phyloP scores from a whole-genome alignment of 1,140 invertebrate genomes.

The Macrocentrus cingulum region DNA sequence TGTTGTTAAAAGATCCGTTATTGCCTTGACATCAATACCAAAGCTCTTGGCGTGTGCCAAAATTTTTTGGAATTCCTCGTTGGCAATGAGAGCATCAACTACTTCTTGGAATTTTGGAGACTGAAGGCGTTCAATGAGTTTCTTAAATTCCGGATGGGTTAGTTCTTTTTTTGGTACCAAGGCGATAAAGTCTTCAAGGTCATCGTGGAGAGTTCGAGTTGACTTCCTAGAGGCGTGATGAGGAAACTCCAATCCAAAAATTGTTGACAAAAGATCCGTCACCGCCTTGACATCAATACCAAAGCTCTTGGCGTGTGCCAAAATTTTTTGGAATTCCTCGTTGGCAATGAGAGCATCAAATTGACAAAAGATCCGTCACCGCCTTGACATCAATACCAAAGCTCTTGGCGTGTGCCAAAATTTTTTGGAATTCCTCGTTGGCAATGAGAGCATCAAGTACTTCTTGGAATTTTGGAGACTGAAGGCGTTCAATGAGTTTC shows the following conservation, averaged over 20 bases:
- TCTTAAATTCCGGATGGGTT: slow-evolving; percentile 29
- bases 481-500: slow-evolving; percentile 33
- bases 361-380: too few relatives aligned
- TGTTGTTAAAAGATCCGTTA: slow-evolving; percentile 4
- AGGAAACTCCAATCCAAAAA: slow-evolving; percentile 37
- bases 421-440: too few relatives aligned
- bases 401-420: too few relatives aligned
- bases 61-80: slow-evolving; percentile 26
- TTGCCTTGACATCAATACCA: slow-evolving; percentile 23
- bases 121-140: slow-evolving; percentile 27
- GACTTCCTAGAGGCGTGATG: neutral
- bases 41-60: slow-evolving; percentile 14
- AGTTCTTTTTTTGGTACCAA: slow-evolving; percentile 30
- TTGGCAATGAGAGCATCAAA: slow-evolving; percentile 32
- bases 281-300: slow-evolving; percentile 36
- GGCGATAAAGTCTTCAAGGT: slow-evolving; percentile 3
- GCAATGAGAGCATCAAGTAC: slow-evolving; percentile 25
- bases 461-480: slow-evolving; percentile 33
- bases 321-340: slow-evolving; percentile 25
- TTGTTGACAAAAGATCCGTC: slow-evolving; percentile 29
- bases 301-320: slow-evolving; percentile 25
- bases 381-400: too few relatives aligned
- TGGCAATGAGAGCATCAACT: slow-evolving; percentile 22
- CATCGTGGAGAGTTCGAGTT: neutral
- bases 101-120: slow-evolving; percentile 30